Evolutionary conservation across 2,888 invertebrate species (phyloP), one percentile per base, ranked within the genome.

Genomic region (Chaetogeoica ovagalla): DNA sequence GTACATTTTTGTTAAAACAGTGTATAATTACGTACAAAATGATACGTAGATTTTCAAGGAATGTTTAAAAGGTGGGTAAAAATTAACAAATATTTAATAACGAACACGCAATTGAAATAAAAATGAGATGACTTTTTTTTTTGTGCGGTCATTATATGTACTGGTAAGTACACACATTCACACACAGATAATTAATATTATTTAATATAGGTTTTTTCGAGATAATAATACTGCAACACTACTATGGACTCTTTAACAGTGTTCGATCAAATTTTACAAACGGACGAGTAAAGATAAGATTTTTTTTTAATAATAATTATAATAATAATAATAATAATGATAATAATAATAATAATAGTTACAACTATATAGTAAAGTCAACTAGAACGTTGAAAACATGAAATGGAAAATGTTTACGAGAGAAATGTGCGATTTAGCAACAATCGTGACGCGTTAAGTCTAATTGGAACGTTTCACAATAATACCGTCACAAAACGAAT

Each of bases 391-490:
- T 48, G 13, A 13, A 48, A 48, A 48, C 1, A 48, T 48, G 48
- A 48, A 48, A 48, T 3, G 15, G 11, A 13, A 48, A 13, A 48
- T 3, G 11, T 48, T 48, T 48, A 3, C 15, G 8, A 21, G 17
- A 43, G 48, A 62, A 63, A 62, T 13, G 19, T 13, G 13, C 23
- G 23, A 72, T 6, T 72, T 48, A 72, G 19, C 72, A 60, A 59
- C 72, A 60, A 59, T 62, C 7, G 37, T n/a, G 23, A n/a, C 8
- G 37, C 63, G 21, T 73, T 73, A 73, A 63, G 63, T 73, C n/a
- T 73, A 73, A 63, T 63, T 73, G 63, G 73, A 73, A 55, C 48
- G 63, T 30, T 63, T 73, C 17, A 37, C 17, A 19, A 63, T 11
- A 73, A 63, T 55, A 62, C 48, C 62, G 37, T 37, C 62, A 21